These are phyloP conservation scores for Karalla daura DNA, from an alignment of 2,797 vertebrate genomes.

Conservation along the genomic window DNA sequence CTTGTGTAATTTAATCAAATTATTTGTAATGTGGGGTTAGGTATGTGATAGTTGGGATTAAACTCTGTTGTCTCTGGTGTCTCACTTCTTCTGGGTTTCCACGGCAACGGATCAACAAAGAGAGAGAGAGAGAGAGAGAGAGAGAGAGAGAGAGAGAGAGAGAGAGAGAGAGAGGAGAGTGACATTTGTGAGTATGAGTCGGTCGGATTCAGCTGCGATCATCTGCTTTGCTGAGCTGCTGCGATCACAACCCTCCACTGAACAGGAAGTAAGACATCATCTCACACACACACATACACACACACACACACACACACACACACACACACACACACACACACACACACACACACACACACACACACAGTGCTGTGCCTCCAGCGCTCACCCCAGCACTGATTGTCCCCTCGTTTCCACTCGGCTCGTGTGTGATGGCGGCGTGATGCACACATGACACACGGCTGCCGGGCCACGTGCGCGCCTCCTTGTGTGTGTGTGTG, in stretches of 20 bases:
- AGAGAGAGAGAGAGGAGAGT: too few species aligned
- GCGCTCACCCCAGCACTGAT: constrained; percentile 17
- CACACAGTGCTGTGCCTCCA: not conserved
- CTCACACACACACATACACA: constrained; percentile 5
- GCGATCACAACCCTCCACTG: constrained; percentile 16
- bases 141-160: too few species aligned
- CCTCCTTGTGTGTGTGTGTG: not conserved
- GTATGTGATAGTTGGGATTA: constrained; percentile 18
- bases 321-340: constrained; percentile 9
- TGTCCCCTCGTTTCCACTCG: not conserved
- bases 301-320: constrained; percentile 19
- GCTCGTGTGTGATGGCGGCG: constrained; percentile 23
- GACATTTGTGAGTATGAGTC: not conserved
- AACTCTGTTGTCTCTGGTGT: constrained; percentile 15
- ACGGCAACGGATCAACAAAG: constrained; percentile 48
- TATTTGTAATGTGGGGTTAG: constrained; percentile 51
- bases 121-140: too few species aligned
- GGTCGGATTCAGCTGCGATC: constrained; percentile 6
- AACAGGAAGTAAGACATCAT: not conserved
- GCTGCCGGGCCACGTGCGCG: constrained; percentile 26
- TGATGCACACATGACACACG: constrained; percentile 29
- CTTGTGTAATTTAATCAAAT: constrained; percentile 57
- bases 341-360: not conserved
- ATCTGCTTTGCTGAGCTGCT: not conserved
- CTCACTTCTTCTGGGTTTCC: constrained; percentile 29